Base-by-base conservation (phyloP, 2,113 vertebrate genomes). In the Ceyx margarethae region DNA sequence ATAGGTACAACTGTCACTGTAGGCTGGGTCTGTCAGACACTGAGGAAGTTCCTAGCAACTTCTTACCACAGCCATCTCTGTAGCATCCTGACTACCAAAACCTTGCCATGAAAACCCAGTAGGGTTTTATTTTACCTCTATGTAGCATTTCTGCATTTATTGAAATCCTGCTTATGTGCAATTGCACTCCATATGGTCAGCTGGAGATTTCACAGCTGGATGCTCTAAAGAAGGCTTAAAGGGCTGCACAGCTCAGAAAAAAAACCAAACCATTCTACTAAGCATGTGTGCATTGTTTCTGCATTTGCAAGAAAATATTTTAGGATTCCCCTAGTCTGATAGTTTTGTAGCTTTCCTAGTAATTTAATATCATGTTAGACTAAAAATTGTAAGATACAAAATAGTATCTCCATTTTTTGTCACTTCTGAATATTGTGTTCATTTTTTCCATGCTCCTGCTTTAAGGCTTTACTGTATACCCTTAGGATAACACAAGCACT, bases 11-110 rank as follows among this genome's bases (percentile, higher is more conserved):
- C 3, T 31, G 26, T 57, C 29, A 58, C 37, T 37, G 37, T 37
- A 37, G 37, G 37, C 37, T 50, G 31, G 11, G 33, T 42, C 8
- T 37, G 0, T 11, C 1, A 0, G 21, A 54, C 20, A 54, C 1
- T 4, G 57, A 4, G 21, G 9, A 73, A 48, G 11, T 8, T 48
- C 68, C 40, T 16, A 10, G 54, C 11, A 85, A 13, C 20, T 74
- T 42, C 10, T 42, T 29, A n/a, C 14, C 56, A 42, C 62, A 61
- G 25, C 4, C 33, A 80, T 6, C 13, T 7, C 21, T 29, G 13
- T 9, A 69, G 43, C 25, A 3, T 19, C 12, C 23, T 11, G 1
- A 2, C 26, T 62, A 37, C 18, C 31, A 40, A 81, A 65, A 46
- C 20, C n/a, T 58, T 25, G 16, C 26, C 61, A 56, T 1, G 4